Conservation (phyloP, 2,797 vertebrate genomes). For the Simalia tracyae region DNA sequence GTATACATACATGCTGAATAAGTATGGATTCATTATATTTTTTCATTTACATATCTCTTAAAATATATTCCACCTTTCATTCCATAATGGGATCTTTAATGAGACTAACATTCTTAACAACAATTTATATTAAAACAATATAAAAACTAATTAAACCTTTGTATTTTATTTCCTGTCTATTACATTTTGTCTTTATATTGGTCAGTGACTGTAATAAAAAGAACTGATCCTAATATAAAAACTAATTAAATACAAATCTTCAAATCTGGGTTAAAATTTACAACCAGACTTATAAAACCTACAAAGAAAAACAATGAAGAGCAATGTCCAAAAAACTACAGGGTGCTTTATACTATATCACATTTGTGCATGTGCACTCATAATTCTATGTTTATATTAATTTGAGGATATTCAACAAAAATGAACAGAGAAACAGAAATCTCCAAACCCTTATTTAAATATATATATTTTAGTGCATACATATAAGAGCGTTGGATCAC, state of each 20-base stretch:
- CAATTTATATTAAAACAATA: constrained; percentile 12
- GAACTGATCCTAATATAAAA: constrained; percentile 1
- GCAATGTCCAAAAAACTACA: not conserved
- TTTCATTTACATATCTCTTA: not conserved
- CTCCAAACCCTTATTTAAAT: not conserved
- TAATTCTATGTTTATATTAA: not conserved
- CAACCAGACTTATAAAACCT: not conserved
- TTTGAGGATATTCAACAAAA: not conserved
- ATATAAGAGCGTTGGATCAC: not conserved
- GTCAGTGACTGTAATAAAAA: not conserved
- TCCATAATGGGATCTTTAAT: not conserved
- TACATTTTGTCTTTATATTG: not conserved
- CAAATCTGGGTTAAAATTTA: not conserved
- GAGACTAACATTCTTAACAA: not conserved
- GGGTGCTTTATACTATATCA: not conserved
- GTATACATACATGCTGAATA: not conserved
- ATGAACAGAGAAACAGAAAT: not conserved
- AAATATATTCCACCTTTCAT: not conserved
- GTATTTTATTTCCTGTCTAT: not conserved
- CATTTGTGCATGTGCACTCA: not conserved
- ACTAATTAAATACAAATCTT: constrained; percentile 3
- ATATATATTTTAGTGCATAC: not conserved
- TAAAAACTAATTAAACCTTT: constrained; percentile 4
- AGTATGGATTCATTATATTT: not conserved
- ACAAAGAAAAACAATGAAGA: not conserved